A percentile compares a stretch with the other conserved stretches of the same genome.
phyloP scores from a whole-genome alignment of 2,888 invertebrate species.

The Adelognathus sp. region DNA sequence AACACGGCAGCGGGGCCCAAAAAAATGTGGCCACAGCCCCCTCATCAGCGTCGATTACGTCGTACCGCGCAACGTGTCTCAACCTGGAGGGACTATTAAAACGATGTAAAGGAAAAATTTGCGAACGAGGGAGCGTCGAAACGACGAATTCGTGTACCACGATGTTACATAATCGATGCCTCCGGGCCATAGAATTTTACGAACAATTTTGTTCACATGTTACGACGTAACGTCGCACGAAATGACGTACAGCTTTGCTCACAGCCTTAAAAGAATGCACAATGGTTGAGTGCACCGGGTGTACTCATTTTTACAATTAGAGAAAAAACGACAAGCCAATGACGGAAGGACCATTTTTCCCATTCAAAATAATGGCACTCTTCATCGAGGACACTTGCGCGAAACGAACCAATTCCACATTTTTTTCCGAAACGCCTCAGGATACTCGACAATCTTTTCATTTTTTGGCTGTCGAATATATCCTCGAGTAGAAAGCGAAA shows the following conservation, averaged over 20 bases:
- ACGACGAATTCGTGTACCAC: neutral
- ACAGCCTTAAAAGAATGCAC: too few relatives aligned
- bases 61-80: neutral
- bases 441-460: neutral
- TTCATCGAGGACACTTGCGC: too few relatives aligned
- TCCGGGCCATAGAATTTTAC: conserved; percentile 10
- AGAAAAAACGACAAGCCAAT: too few relatives aligned
- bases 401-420: too few relatives aligned
- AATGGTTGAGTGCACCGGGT: too few relatives aligned
- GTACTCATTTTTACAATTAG: too few relatives aligned
- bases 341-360: too few relatives aligned
- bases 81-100: conserved; percentile 6
- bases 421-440: neutral
- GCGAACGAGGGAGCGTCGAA: neutral
- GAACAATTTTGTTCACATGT: conserved; percentile 27
- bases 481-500: too few relatives aligned
- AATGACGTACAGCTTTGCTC: neutral
- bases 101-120: conserved; percentile 14
- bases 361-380: too few relatives aligned
- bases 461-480: too few relatives aligned
- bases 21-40: conserved; percentile 1
- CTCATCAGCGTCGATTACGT: conserved; percentile 44
- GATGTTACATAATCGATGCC: conserved; percentile 12
- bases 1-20: neutral
- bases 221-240: neutral